These are phyloP conservation scores for Chiridota heheva DNA, from an alignment of 35 echinoderm and acorn worm genomes.

Conservation along the genomic window DNA sequence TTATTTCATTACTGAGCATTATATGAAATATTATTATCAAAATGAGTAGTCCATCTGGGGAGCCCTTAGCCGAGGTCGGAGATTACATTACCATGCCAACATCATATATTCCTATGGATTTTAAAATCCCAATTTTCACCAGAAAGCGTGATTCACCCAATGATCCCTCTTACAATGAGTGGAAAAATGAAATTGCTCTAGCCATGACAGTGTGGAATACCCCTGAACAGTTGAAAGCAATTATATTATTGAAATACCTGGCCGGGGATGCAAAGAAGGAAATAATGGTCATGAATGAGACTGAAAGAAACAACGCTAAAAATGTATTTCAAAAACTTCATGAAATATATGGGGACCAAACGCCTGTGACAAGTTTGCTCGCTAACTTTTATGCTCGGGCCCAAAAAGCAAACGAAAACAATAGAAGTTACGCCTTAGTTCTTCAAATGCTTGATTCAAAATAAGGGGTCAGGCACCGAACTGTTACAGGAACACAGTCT, in stretches of 20 bases:
- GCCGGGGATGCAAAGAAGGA: background rate
- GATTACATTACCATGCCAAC: background rate
- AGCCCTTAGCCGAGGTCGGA: too few relatives aligned
- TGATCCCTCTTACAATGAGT: background rate
- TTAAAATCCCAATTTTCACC: background rate
- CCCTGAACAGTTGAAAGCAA: background rate
- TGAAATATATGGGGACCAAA: background rate
- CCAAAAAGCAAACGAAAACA: background rate
- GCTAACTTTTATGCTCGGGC: background rate
- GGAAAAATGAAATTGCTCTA: background rate
- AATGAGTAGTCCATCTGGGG: too few relatives aligned
- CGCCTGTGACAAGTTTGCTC: background rate
- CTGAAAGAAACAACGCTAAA: background rate
- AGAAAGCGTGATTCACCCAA: background rate
- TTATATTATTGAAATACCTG: constrained; percentile 3
- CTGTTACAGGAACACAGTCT: too few relatives aligned
- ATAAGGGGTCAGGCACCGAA: too few relatives aligned
- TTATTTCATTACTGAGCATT: too few relatives aligned
- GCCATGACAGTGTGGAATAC: constrained; percentile 1
- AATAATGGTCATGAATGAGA: background rate
- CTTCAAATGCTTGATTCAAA: too few relatives aligned
- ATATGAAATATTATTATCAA: too few relatives aligned
- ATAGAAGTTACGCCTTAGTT: background rate
- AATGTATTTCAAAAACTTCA: background rate
- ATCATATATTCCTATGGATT: background rate